Base-by-base conservation (phyloP, 2,113 vertebrate genomes). In the Riparia riparia region DNA sequence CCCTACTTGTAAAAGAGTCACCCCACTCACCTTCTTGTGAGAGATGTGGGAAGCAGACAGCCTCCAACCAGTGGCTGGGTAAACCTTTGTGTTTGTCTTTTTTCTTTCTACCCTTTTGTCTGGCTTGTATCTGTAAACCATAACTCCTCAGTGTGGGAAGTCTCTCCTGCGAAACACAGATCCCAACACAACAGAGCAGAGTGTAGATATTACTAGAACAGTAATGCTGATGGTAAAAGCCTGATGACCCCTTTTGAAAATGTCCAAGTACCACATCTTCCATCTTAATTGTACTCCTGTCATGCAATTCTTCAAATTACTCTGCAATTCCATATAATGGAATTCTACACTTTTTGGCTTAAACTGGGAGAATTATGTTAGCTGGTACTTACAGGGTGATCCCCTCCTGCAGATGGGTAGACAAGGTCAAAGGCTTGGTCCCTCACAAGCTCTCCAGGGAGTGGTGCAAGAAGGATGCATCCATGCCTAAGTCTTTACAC, bases 91-190 rank as follows among this genome's bases (percentile, higher is more conserved):
- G 68, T 89, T 95, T 92, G 65, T 45, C 77, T 95, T 86, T 89
- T 93, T 86, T 90, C 47, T 71, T 86, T 92, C 80, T 92, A 53
- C 22, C 16, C 69, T 86, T 96, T 94, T 95, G 89, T 95, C 77
- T 95, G 77, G 49, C 44, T 95, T 91, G 72, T 87, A 84, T 94
- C 86, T 97, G 56, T 79, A 94, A 96, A 93, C 93, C 72, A 56
- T 89, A 91, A 89, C 24, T 92, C 65, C 39, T 81, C 65, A 51
- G 21, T 92, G 89, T 86, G 91, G 95, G 86, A 96, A 95, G 69
- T 70, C 57, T 90, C 90, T 86, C 53, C 50, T 85, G 10, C 44
- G 60, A 61, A 82, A 79, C 31, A 66, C 80, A 76, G 49, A 88
- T 83, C 42, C 76, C 61, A 83, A 31, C 42, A 54, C 34, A 86